Evolutionary conservation across 2,113 vertebrate genomes (phyloP).

Genomic region (Catharus minimus): DNA sequence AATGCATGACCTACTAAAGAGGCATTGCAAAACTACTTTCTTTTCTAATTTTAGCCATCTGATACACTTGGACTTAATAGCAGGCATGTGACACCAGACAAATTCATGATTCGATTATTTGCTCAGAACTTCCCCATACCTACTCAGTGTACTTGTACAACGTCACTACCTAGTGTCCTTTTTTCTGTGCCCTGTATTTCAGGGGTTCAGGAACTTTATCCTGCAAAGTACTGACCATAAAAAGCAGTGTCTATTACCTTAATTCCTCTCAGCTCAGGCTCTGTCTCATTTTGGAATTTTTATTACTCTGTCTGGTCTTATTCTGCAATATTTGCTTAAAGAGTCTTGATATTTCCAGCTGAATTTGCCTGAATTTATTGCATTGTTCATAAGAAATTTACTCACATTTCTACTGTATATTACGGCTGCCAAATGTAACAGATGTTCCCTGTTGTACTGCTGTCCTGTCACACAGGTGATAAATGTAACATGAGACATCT

Average conservation of each 20-base stretch:
- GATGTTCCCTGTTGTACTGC: neutral
- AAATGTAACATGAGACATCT: neutral
- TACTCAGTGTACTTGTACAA: neutral
- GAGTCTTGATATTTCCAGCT: neutral
- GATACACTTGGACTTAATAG: neutral
- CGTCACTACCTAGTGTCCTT: neutral
- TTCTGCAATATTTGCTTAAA: neutral
- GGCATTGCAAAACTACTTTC: neutral
- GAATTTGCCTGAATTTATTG: neutral
- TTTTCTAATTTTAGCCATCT: conserved; percentile 2
- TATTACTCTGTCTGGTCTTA: neutral
- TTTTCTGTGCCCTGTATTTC: neutral
- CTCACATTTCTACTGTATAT: neutral
- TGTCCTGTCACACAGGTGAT: neutral
- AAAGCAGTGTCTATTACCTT: neutral
- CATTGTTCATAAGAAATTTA: neutral
- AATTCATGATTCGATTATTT: neutral
- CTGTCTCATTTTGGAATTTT: neutral
- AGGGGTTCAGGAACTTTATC: neutral
- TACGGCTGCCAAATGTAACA: neutral
- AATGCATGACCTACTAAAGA: neutral
- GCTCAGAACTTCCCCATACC: neutral
- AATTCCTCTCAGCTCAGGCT: neutral
- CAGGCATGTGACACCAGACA: neutral
- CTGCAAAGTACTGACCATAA: neutral